Evolutionary conservation across 2,888 invertebrate species (phyloP).

Genomic region (Belgica antarctica): DNA sequence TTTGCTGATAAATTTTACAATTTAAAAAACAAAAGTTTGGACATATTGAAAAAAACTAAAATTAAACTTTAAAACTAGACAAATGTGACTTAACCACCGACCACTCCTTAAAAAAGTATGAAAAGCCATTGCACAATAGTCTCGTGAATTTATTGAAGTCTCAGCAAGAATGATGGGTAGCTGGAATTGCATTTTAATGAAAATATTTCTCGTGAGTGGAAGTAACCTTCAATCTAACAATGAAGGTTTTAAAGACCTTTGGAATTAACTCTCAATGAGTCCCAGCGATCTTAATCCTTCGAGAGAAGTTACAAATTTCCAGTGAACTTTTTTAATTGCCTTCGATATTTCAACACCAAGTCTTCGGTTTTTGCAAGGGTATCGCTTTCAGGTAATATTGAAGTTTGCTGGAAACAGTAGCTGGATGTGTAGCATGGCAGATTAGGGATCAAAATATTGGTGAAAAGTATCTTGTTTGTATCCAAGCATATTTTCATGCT

Average conservation of each 20-base stretch:
- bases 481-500: constrained; percentile 31
- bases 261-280: constrained; percentile 13
- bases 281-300: background rate
- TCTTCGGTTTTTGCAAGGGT: constrained; percentile 12
- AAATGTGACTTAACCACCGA: too few species aligned
- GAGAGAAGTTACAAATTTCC: background rate
- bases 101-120: too few species aligned
- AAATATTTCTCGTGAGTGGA: too few species aligned
- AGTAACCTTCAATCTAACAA: constrained; percentile 5
- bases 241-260: background rate
- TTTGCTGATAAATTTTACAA: background rate
- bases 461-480: constrained; percentile 38
- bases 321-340: constrained; percentile 32
- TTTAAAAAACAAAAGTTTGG: too few species aligned
- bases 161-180: background rate
- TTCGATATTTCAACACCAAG: constrained; percentile 4
- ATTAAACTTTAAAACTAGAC: too few species aligned
- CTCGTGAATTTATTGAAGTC: background rate
- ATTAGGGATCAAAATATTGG: constrained; percentile 44
- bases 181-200: constrained; percentile 16
- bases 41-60: too few species aligned
- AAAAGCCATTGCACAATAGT: background rate
- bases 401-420: background rate
- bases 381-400: constrained; percentile 15
- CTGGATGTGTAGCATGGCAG: constrained; percentile 15